phyloP scores from a whole-genome alignment of 2,797 vertebrate species.

The Harpagifer antarcticus region DNA sequence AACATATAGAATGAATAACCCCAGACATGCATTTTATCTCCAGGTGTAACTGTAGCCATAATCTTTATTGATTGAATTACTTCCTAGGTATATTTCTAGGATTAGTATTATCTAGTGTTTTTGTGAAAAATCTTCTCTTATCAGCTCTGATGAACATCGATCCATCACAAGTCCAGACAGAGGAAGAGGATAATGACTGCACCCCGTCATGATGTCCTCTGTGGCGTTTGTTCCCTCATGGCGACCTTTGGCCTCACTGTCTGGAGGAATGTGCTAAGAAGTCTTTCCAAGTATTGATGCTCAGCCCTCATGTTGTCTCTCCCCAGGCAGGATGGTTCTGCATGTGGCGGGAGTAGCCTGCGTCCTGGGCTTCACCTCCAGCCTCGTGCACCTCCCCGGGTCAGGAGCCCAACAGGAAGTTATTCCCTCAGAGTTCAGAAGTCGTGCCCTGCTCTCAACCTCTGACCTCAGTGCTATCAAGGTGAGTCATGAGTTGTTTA shows the following conservation, averaged over 20 bases:
- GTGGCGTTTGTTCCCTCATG: background rate
- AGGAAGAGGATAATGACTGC: conserved; percentile 15
- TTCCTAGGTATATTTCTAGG: background rate
- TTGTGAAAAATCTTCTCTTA: background rate
- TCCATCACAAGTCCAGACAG: conserved; percentile 3
- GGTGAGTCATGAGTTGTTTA: conserved; percentile 44
- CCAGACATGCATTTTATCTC: background rate
- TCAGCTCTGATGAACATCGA: background rate
- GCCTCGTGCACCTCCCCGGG: conserved; percentile 59
- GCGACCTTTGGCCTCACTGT: conserved; percentile 21
- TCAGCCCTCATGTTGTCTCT: conserved; percentile 24
- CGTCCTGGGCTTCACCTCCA: conserved; percentile 74
- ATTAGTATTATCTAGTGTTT: background rate
- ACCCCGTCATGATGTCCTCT: conserved; percentile 23
- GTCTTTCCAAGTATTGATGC: conserved; percentile 20
- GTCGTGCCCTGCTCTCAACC: conserved; percentile 85
- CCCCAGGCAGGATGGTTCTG: conserved; percentile 70
- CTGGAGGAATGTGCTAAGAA: conserved; percentile 40
- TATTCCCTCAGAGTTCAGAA: conserved; percentile 64
- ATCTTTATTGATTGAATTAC: background rate
- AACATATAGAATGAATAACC: background rate
- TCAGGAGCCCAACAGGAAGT: background rate
- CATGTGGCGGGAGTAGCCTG: conserved; percentile 79
- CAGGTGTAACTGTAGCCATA: background rate
- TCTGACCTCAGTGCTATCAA: background rate